phyloP scores from a whole-genome alignment of 2,797 vertebrate genomes.

The Emydoidea blandingii region DNA sequence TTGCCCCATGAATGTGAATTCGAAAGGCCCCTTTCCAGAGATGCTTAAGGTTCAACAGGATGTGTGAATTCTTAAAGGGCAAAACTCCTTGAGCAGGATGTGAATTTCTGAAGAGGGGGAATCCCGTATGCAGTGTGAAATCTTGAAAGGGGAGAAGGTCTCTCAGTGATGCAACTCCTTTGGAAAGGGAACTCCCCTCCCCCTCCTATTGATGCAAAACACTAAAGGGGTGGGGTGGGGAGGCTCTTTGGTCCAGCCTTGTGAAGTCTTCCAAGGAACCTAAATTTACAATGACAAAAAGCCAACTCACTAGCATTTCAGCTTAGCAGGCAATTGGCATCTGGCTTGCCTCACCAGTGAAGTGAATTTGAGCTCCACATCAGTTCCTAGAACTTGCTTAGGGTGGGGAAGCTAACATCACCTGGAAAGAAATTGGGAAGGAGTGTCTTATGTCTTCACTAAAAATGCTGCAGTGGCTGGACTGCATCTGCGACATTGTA shows the following conservation, averaged over 20 bases:
- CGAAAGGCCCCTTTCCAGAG: conserved; percentile 34
- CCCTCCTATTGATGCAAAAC: conserved; percentile 70
- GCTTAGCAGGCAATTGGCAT: conserved; percentile 76
- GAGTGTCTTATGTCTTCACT: not conserved
- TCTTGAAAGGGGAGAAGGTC: conserved; percentile 67
- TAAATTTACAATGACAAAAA: conserved; percentile 74
- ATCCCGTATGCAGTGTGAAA: conserved; percentile 65
- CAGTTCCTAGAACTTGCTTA: conserved; percentile 66
- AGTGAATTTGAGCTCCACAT: conserved; percentile 72
- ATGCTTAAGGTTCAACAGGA: conserved; percentile 71
- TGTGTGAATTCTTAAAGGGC: conserved; percentile 56
- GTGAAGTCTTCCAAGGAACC: conserved; percentile 66
- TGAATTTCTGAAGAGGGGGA: conserved; percentile 69
- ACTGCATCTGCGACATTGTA: not conserved
- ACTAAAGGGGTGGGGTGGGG: conserved; percentile 56
- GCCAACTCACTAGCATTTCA: conserved; percentile 71
- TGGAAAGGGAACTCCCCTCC: conserved; percentile 74
- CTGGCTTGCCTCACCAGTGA: conserved; percentile 68
- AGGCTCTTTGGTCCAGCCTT: conserved; percentile 41
- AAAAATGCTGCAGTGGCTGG: not conserved
- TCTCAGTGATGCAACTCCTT: conserved; percentile 70
- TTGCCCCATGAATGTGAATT: conserved; percentile 67
- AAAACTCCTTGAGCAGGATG: conserved; percentile 65
- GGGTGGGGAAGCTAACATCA: conserved; percentile 56
- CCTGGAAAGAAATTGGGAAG: conserved; percentile 25